A percentile compares a stretch with the other conserved stretches of the same genome.
Conservation (phyloP, 2,113 vertebrate genomes). For the Centropus unirufus region DNA sequence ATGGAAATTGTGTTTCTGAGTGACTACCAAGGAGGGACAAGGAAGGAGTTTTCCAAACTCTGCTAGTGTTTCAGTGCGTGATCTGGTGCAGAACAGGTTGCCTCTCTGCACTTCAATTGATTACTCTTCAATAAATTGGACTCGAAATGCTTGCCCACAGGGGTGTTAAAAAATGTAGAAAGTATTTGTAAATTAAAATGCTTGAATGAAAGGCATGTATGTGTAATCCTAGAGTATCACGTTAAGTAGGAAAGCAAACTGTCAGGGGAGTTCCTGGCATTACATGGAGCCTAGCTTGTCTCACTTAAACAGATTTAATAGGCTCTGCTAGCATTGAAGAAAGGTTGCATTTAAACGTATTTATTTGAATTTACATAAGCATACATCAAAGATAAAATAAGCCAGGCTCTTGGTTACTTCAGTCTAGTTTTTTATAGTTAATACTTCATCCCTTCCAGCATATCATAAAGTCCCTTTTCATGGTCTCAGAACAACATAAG, state of each 20-base stretch:
- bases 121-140: constrained; percentile 28
- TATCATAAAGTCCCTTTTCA: constrained; percentile 50
- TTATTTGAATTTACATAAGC: constrained; percentile 59
- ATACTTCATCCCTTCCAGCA: constrained; percentile 39
- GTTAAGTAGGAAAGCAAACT: constrained; percentile 54
- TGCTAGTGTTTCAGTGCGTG: constrained; percentile 26
- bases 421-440: constrained; percentile 41
- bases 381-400: constrained; percentile 47
- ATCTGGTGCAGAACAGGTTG: constrained; percentile 33
- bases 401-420: constrained; percentile 13
- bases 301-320: constrained; percentile 51
- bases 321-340: constrained; percentile 50
- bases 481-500: neutral
- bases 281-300: constrained; percentile 33
- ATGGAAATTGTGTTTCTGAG: neutral
- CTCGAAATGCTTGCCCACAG: constrained; percentile 30
- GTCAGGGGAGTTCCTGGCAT: constrained; percentile 39
- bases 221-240: constrained; percentile 46
- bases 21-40: neutral
- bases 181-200: constrained; percentile 59
- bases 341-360: constrained; percentile 44
- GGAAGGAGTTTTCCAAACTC: constrained; percentile 13
- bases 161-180: constrained; percentile 52
- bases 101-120: neutral
- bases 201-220: constrained; percentile 55